These are phyloP conservation scores for Caligus rogercresseyi DNA, from an alignment of 1,140 invertebrate genomes.

Conservation along the genomic window DNA sequence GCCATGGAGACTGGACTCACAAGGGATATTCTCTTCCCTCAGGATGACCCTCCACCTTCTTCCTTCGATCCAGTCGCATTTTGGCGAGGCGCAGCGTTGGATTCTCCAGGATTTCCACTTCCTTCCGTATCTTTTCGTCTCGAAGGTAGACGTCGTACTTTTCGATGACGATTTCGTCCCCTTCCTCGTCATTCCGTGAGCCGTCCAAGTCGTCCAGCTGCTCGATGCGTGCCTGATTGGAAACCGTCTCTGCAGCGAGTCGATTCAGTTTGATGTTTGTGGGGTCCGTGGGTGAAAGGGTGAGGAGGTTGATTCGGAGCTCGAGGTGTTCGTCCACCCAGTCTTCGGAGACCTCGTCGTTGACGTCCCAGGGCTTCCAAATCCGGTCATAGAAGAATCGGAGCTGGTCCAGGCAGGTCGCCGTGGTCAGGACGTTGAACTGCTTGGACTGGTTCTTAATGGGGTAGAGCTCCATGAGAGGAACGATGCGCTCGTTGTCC, in stretches of 20 bases:
- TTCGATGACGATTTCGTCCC: not conserved
- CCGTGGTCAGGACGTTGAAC: conserved; percentile 31
- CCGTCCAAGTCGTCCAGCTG: not conserved
- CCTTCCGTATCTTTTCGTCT: not conserved
- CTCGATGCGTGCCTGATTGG: not conserved
- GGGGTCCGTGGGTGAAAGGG: not conserved
- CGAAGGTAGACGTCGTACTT: not conserved
- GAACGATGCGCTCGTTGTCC: conserved; percentile 37
- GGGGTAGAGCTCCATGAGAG: conserved; percentile 38
- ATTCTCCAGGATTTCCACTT: not conserved
- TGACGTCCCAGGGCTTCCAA: conserved; percentile 44
- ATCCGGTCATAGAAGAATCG: conserved; percentile 41
- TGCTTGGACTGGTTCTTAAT: conserved; percentile 32
- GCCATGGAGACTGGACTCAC: not conserved
- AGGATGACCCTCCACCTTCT: not conserved
- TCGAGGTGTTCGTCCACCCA: conserved; percentile 38
- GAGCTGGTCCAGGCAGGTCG: conserved; percentile 30
- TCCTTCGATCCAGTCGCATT: not conserved
- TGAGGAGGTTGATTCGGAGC: conserved; percentile 31
- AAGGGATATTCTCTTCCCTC: not conserved
- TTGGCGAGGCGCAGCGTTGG: not conserved
- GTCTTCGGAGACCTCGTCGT: conserved; percentile 37
- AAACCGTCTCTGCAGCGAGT: not conserved
- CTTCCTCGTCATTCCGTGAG: not conserved
- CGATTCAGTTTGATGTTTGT: not conserved